Evolutionary conservation across 2,113 vertebrate genomes (phyloP), one percentile per base, ranked within the genome.

Genomic region (Peromyscus leucopus): DNA sequence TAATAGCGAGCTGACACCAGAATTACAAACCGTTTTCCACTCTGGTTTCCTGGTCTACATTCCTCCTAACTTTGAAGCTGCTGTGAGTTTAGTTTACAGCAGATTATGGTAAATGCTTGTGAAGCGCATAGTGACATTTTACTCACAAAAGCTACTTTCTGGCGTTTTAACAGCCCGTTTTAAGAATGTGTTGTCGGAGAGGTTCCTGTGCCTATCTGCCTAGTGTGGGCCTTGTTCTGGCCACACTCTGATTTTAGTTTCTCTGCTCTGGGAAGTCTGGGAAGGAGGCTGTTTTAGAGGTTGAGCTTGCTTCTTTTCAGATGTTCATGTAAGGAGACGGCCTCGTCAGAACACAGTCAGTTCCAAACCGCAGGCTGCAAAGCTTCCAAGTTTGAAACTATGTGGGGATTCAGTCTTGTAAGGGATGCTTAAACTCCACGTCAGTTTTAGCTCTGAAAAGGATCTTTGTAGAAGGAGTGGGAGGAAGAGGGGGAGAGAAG

Each of bases 281-380:
- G 24, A 93, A 96, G 71, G 79, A 61, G 75, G 78, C 95, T 90
- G 75, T 61, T 91, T 83, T 90, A 63, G 69, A 87, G 86, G 89
- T 96, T 75, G 87, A 78, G 16, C 61, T 22, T 71, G 67, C 59
- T 93, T 61, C 90, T 48, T 61, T 67, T 95, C 48, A 42, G 90
- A 67, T 79, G 89, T 69, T 96, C 94, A 7, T 74, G 89, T 79
- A 71, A 87, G 84, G 57, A 93, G 85, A 95, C 67, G 75, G 74
- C 91, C 97, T 75, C 88, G 95, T 94, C 96, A 93, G 71, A 59
- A 74, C 39, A 33, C 7, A 4, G 8, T n/a, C 0, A 0, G 6
- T 79, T 91, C 90, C 89, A 91, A 13, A 89, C 96, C 93, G 36
- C 79, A 33, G 55, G 11, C 92, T 94, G 92, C 67, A 7, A 69